Conservation (phyloP, 2,113 vertebrate species). For the Hirundichthys speculiger region DNA sequence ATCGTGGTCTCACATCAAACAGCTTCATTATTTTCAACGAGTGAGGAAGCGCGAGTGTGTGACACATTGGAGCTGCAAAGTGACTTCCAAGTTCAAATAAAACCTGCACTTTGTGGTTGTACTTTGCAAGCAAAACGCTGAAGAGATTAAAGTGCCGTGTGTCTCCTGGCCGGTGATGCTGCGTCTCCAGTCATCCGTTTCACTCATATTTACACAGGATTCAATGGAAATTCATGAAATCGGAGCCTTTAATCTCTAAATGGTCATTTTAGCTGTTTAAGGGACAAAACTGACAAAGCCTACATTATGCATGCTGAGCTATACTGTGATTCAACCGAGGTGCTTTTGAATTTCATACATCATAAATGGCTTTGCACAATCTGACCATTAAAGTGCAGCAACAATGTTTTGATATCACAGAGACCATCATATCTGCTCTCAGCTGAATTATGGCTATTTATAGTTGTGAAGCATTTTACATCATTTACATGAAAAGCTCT, state of each 20-base stretch:
- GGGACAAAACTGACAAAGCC: slow-evolving; percentile 10
- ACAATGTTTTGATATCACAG: slow-evolving; percentile 59
- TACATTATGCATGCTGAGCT: slow-evolving; percentile 3
- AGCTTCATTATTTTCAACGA: slow-evolving; percentile 76
- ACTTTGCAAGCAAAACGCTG: slow-evolving; percentile 42
- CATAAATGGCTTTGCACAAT: slow-evolving; percentile 32
- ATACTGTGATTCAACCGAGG: slow-evolving; percentile 22
- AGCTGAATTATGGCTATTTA: slow-evolving; percentile 73
- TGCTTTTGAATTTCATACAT: slow-evolving; percentile 34
- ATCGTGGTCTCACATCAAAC: slow-evolving; percentile 70
- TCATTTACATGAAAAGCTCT: slow-evolving; percentile 74
- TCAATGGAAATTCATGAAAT: slow-evolving; percentile 18
- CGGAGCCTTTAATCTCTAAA: slow-evolving; percentile 9
- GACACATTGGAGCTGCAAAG: slow-evolving; percentile 62
- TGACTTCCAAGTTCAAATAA: slow-evolving; percentile 70
- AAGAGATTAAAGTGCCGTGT: slow-evolving; percentile 36
- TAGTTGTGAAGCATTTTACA: slow-evolving; percentile 71
- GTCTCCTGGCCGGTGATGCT: slow-evolving; percentile 28
- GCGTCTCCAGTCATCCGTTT: slow-evolving; percentile 14
- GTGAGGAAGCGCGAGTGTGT: slow-evolving; percentile 45
- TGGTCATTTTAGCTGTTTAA: slow-evolving; percentile 9
- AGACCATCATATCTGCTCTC: slow-evolving; percentile 48
- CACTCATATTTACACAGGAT: slow-evolving; percentile 27
- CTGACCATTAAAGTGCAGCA: slow-evolving; percentile 43
- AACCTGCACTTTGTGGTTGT: slow-evolving; percentile 53